Evolutionary conservation across 2,888 invertebrate genomes (phyloP).

Genomic region (Eilema griseolum): DNA sequence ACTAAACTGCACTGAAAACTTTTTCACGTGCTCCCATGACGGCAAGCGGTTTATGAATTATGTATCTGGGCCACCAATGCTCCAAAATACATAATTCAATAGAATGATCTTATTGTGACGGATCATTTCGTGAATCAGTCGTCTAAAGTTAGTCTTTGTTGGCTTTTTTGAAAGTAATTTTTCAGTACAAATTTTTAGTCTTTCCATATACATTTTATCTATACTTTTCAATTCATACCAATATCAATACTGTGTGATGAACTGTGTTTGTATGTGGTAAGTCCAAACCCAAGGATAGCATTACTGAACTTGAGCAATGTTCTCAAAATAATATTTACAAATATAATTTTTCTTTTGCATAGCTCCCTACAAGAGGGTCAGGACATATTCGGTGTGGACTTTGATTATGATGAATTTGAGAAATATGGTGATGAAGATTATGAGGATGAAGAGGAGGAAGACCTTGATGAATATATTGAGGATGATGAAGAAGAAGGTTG

Average conservation of each 20-base stretch:
- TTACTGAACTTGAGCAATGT: background rate
- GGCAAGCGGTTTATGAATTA: background rate
- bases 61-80: conserved; percentile 1
- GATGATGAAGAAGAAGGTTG: conserved; percentile 91
- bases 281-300: background rate
- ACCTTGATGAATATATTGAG: conserved; percentile 92
- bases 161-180: background rate
- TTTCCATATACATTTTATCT: background rate
- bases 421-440: conserved; percentile 96
- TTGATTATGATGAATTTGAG: conserved; percentile 96
- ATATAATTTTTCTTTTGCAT: conserved; percentile 14
- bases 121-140: background rate
- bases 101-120: background rate
- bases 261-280: background rate
- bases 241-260: background rate
- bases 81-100: conserved; percentile 4
- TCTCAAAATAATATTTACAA: background rate
- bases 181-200: background rate
- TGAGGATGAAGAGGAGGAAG: conserved; percentile 93
- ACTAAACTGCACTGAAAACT: background rate
- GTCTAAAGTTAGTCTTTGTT: background rate
- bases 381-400: conserved; percentile 99
- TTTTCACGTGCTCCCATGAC: background rate
- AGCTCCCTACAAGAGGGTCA: conserved; percentile 98
- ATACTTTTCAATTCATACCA: background rate